Evolutionary conservation across 2,888 invertebrate species (phyloP).

Genomic region (Caenorhabditis sulstoni): DNA sequence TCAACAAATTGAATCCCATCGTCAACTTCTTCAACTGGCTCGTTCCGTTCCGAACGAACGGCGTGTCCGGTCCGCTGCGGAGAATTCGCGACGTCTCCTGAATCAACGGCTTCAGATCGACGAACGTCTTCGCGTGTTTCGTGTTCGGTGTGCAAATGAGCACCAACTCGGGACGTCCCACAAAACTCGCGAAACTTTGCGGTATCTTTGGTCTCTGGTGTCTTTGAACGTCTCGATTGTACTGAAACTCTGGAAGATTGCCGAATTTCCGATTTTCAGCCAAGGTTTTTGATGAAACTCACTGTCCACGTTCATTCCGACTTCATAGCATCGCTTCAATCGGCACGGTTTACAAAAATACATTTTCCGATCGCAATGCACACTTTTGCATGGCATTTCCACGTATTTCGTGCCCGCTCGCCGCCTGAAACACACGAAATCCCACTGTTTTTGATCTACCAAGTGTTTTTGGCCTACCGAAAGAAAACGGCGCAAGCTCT

Average conservation of each 20-base stretch:
- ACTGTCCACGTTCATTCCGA: constrained; percentile 61
- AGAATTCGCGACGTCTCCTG: constrained; percentile 9
- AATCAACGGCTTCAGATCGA: constrained; percentile 15
- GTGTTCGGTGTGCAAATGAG: constrained; percentile 33
- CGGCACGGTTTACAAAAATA: constrained; percentile 55
- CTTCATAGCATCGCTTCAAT: constrained; percentile 39
- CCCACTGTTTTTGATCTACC: background rate
- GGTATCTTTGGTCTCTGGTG: background rate
- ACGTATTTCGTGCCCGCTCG: constrained; percentile 28
- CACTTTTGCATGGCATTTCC: constrained; percentile 6
- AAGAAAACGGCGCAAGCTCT: constrained; percentile 62
- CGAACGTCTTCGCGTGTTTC: constrained; percentile 31
- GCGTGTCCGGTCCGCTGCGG: constrained; percentile 1
- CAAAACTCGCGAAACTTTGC: background rate
- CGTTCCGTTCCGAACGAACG: background rate
- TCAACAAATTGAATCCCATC: background rate
- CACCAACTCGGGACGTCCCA: constrained; percentile 23
- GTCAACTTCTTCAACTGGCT: constrained; percentile 21
- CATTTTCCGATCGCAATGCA: constrained; percentile 13
- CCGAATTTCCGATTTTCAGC: background rate
- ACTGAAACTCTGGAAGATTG: constrained; percentile 38
- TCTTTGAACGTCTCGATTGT: constrained; percentile 20
- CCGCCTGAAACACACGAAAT: constrained; percentile 31
- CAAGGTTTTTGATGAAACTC: too few relatives aligned
- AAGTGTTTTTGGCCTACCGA: constrained; percentile 19